A percentile compares a stretch with the other conserved stretches of the same genome.
Conservation (phyloP, 2,797 vertebrate genomes). For the Acipenser oxyrinchus region DNA sequence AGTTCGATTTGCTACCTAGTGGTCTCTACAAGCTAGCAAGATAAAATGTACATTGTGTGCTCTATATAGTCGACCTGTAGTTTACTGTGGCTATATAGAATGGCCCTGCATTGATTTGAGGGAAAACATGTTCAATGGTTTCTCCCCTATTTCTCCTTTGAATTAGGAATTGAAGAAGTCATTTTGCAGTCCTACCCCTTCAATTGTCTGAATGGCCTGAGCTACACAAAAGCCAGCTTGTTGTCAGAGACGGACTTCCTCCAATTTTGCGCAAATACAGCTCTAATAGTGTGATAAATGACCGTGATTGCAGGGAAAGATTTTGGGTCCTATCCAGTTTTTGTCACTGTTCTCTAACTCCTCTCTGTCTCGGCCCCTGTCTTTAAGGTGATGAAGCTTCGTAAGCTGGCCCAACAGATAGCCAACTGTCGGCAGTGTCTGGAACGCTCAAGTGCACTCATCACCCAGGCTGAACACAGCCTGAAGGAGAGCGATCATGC, state of each 20-base stretch:
- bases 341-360: not conserved
- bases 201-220: too few species aligned
- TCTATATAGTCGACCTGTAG: too few species aligned
- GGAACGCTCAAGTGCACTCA: conserved; percentile 90
- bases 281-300: conserved; percentile 6
- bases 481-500: conserved; percentile 97
- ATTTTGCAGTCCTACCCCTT: too few species aligned
- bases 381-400: conserved; percentile 91
- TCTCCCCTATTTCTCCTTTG: too few species aligned
- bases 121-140: too few species aligned
- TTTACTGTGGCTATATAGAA: too few species aligned
- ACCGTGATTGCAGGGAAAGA: not conserved
- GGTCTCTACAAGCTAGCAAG: too few species aligned
- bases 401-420: conserved; percentile 95
- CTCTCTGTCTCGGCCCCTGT: not conserved
- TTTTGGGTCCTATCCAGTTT: not conserved
- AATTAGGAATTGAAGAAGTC: too few species aligned
- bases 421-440: conserved; percentile 96
- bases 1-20: too few species aligned
- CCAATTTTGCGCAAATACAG: not conserved
- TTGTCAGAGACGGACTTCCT: not conserved
- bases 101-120: too few species aligned
- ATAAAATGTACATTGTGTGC: too few species aligned
- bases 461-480: conserved; percentile 94
- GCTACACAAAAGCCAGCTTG: not conserved